These are phyloP conservation scores for Venustoraphidia nigricollis DNA, from an alignment of 2,888 invertebrate species.

Conservation along the genomic window DNA sequence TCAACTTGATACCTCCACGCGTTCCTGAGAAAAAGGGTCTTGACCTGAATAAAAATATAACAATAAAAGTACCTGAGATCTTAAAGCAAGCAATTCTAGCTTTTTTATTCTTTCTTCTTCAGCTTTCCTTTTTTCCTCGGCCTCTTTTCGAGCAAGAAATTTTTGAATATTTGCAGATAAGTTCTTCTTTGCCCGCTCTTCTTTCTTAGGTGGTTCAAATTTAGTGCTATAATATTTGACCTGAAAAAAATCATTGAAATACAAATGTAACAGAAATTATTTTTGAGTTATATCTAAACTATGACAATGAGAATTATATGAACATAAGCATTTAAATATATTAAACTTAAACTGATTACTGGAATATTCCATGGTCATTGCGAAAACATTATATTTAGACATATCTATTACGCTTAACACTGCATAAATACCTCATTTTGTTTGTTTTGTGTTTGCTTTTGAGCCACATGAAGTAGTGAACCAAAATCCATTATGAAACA, in stretches of 20 bases:
- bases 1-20: no score
- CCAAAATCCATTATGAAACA: slow-evolving; percentile 43
- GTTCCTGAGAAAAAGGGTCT: no score
- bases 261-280: slow-evolving; percentile 1
- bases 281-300: neutral
- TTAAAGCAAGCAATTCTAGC: slow-evolving; percentile 44
- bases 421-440: slow-evolving; percentile 20
- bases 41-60: neutral
- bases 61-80: slow-evolving; percentile 27
- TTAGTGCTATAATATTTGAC: slow-evolving; percentile 57
- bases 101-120: slow-evolving; percentile 46
- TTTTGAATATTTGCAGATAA: slow-evolving; percentile 69
- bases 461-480: slow-evolving; percentile 40
- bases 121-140: slow-evolving; percentile 54
- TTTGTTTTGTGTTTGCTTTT: slow-evolving; percentile 35
- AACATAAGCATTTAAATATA: no score
- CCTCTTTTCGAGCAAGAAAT: slow-evolving; percentile 67
- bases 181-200: slow-evolving; percentile 44
- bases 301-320: no score
- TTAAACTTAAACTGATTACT: no score
- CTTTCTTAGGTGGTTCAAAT: slow-evolving; percentile 70
- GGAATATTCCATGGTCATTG: neutral
- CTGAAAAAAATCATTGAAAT: slow-evolving; percentile 18
- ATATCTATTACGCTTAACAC: slow-evolving; percentile 5
- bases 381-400: neutral